Evolutionary conservation across 2,797 vertebrate genomes (phyloP), one percentile per base, ranked within the genome.

Genomic region (Myiothlypis chrysogaster): DNA sequence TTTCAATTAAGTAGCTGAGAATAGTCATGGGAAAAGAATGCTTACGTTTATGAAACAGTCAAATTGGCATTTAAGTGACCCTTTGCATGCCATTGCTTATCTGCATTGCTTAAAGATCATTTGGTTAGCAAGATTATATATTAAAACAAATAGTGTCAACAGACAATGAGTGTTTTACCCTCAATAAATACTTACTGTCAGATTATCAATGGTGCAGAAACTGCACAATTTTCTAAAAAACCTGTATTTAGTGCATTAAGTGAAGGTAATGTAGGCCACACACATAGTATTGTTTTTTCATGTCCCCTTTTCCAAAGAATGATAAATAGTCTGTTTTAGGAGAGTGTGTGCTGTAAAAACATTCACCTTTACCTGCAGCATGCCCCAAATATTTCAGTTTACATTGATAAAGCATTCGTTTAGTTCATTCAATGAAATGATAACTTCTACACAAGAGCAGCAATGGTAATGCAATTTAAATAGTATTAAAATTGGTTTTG

Each of bases 151-250:
- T 97, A 98, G 96, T 98, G 98, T 98, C 97, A 98, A 97, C 95
- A 97, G 96, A 98, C 97, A 98, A 98, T 97, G 98, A 98, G 97
- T 97, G 97, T 98, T 98, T 97, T 97, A 97, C 97, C 97, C 96
- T 97, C 98, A 97, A 98, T 98, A 98, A 98, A 98, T 98, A 97
- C 98, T 97, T 98, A 97, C 98, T 98, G 98, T 98, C 98, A 98
- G 97, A 98, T 98, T 98, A 97, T 97, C 97, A 98, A 98, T 97
- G 96, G 96, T 97, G 97, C 97, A 98, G 96, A 98, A 98, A 98
- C 95, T 64, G 96, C 96, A 93, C 96, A 91, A 96, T 97, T 97
- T 92, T 92, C 60, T 84, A 71, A 77, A 92, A 96, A 94, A 96
- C 88, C 89, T 35, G 95, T 96, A 90, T 97, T 98, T 97, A 97